Evolutionary conservation across 2,113 vertebrate species (phyloP).

Genomic region (Arenaria interpres): DNA sequence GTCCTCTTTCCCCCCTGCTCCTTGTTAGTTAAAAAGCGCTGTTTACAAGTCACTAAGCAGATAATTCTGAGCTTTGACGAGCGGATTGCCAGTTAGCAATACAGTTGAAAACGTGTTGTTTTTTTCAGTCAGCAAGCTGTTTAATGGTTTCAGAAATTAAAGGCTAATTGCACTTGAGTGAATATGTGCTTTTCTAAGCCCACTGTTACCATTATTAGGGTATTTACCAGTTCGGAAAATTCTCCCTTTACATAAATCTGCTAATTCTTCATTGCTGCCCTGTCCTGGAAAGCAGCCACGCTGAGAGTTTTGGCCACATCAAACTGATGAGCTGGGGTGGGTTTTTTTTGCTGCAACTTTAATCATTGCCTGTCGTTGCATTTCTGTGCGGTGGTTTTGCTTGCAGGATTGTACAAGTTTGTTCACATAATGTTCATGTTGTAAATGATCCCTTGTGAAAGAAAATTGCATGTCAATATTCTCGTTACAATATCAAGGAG

Average conservation of each 20-base stretch:
- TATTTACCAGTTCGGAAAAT: slow-evolving; percentile 14
- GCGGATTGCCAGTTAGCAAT: slow-evolving; percentile 27
- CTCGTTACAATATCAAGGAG: neutral
- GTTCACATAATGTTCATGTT: neutral
- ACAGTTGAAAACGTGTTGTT: neutral
- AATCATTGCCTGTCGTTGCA: neutral
- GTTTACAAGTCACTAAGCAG: slow-evolving; percentile 44
- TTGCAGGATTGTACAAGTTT: neutral
- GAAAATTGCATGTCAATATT: neutral
- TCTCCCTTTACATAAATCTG: neutral
- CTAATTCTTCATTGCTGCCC: slow-evolving; percentile 8
- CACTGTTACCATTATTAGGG: neutral
- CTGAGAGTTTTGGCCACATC: neutral
- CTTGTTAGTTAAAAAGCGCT: slow-evolving; percentile 29
- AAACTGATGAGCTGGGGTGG: neutral
- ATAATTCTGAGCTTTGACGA: slow-evolving; percentile 29
- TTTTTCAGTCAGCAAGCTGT: slow-evolving; percentile 61
- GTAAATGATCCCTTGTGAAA: neutral
- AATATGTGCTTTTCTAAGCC: slow-evolving; percentile 31
- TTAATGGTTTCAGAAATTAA: slow-evolving; percentile 64
- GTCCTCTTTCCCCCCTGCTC: neutral
- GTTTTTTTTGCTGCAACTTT: neutral
- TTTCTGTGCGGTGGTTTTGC: accelerated
- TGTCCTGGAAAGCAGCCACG: neutral
- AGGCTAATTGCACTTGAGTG: slow-evolving; percentile 55